Percentiles rank a stretch among this genome's conserved stretches.
These are phyloP conservation scores for Hormaphis cornu DNA, from an alignment of 1,140 invertebrate genomes.

Conservation along the genomic window DNA sequence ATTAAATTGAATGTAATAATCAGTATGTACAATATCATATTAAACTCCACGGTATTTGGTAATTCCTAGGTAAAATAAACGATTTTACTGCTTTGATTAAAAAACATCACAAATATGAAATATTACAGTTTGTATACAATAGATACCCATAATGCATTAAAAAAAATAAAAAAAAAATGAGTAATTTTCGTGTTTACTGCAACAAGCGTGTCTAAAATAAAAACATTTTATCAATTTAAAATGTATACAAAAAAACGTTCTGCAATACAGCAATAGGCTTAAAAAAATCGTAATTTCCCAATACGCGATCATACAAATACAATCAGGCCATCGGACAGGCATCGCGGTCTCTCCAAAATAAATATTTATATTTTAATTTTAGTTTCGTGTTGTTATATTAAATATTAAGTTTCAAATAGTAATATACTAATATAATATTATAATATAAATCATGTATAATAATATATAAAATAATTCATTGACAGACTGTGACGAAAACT, in stretches of 20 bases:
- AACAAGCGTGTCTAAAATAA: not conserved
- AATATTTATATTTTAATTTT: not conserved
- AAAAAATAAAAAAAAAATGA: not conserved
- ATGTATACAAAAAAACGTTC: too few relatives aligned
- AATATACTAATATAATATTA: slow-evolving; percentile 6
- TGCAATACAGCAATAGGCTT: too few relatives aligned
- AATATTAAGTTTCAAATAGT: slow-evolving; percentile 2
- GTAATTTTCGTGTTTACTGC: not conserved
- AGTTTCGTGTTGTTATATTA: not conserved
- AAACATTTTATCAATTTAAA: not conserved
- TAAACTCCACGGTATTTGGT: too few relatives aligned
- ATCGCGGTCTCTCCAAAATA: not conserved
- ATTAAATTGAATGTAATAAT: not conserved
- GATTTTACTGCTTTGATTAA: not conserved
- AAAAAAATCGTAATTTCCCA: too few relatives aligned
- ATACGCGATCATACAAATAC: too few relatives aligned
- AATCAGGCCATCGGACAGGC: not conserved
- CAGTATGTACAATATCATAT: not conserved
- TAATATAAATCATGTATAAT: too few relatives aligned
- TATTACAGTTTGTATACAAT: too few relatives aligned
- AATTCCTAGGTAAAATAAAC: too few relatives aligned
- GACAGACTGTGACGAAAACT: slow-evolving; percentile 30
- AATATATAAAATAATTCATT: slow-evolving; percentile 11
- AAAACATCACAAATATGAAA: too few relatives aligned
- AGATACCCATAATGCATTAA: too few relatives aligned